A percentile compares a stretch with the other conserved stretches of the same genome.
phyloP scores from a whole-genome alignment of 2,113 vertebrate species.

The Brachirus orientalis region DNA sequence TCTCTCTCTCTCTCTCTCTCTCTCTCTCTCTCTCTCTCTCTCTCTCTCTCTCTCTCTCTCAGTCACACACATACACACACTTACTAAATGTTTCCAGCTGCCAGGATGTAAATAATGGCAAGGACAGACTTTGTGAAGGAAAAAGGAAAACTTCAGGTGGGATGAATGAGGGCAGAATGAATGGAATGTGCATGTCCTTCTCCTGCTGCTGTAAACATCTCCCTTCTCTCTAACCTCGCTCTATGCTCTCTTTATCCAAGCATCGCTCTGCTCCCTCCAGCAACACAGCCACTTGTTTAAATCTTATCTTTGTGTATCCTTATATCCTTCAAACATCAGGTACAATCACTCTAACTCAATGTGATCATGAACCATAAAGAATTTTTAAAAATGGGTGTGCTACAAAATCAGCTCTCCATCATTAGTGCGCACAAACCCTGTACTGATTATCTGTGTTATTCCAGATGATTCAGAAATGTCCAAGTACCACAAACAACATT shows the following conservation, averaged over 20 bases:
- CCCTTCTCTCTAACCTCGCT: constrained; percentile 14
- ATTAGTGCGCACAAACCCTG: too few species aligned
- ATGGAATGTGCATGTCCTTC: constrained; percentile 41
- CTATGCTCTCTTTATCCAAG: constrained; percentile 10
- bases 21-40: constrained; percentile 32
- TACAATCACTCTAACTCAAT: constrained; percentile 26
- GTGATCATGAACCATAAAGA: too few species aligned
- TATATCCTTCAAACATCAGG: constrained; percentile 45
- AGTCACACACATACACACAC: constrained; percentile 19
- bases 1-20: constrained; percentile 25
- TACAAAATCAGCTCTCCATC: too few species aligned
- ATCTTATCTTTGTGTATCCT: constrained; percentile 28
- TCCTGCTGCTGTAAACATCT: constrained; percentile 41
- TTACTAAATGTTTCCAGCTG: constrained; percentile 61
- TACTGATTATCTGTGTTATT: too few species aligned
- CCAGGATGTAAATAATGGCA: constrained; percentile 47
- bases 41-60: constrained; percentile 22
- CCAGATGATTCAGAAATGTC: too few species aligned
- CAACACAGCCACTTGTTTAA: constrained; percentile 34
- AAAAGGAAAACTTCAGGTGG: constrained; percentile 15
- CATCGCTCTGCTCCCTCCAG: not conserved
- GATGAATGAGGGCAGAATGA: constrained; percentile 42
- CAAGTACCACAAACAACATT: too few species aligned
- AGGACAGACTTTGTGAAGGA: constrained; percentile 10
- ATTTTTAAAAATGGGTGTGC: too few species aligned